Base-by-base conservation (phyloP, 2,797 vertebrate species). In the Onychomys leucogaster region DNA sequence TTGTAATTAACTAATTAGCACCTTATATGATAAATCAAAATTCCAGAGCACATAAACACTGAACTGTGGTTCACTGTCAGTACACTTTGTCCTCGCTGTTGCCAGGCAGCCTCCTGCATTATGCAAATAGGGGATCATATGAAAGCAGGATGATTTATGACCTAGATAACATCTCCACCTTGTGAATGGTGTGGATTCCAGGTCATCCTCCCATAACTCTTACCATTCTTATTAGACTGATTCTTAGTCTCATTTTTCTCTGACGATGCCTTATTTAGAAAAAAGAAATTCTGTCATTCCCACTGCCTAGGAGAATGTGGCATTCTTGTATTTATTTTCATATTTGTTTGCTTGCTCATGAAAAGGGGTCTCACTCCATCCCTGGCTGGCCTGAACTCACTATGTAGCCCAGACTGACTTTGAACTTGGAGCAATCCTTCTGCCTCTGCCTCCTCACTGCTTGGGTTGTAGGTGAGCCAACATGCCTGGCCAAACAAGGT, bases 171-270 rank as follows among this genome's bases (percentile, higher is more conserved):
- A 83, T 91, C 94, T 94, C 23, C 49, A 83, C 59, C 78, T 89
- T 95, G 95, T 43, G 81, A 95, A 98, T 95, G 89, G 37, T 27
- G 5, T 92, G 4, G 86, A 97, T 96, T 97, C 55, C 23, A 83
- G 95, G 89, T 80, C 96, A 55, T 90, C 73, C 61, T 75, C 13
- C 0, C 16, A 61, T 92, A 97, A 86, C 59, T 93, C 61, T 71
- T 75, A 59, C 65, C 29, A 27, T 69, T 85, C 59, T 92, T n/a
- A 19, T 76, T 82, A 46, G 81, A 43, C 87, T 32, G 34, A 86
- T 96, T 91, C 83, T 90, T 16, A 73, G 9, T 55, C 73, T 94
- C 85, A 55, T 84, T 93, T 94, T 94, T 71, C 59, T 91, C 29
- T 82, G 67, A 90, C 34, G 37, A 80, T 25, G 63, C 37, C 61